phyloP scores from a whole-genome alignment of 2,888 invertebrate genomes.

The Ariolimax columbianus region DNA sequence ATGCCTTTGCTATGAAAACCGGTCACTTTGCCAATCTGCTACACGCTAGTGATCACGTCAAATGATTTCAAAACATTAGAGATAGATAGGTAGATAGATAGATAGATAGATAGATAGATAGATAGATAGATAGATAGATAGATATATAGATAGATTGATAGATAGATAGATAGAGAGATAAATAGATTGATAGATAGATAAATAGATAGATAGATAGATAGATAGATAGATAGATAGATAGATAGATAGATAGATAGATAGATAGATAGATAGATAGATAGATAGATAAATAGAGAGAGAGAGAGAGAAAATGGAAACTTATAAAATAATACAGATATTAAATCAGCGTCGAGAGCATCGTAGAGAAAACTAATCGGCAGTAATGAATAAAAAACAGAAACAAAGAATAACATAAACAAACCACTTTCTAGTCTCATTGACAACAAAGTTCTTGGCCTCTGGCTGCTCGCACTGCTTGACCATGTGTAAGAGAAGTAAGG shows the following conservation, averaged over 20 bases:
- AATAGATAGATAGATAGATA: neutral
- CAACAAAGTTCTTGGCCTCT: slow-evolving; percentile 36
- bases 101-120: neutral
- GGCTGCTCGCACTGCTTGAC: slow-evolving; percentile 32
- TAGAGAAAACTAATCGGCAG: neutral
- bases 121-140: neutral
- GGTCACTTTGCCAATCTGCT: too few species aligned
- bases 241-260: neutral
- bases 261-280: neutral
- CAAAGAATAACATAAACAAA: neutral
- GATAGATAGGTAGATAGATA: neutral
- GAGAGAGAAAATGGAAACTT: neutral
- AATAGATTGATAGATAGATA: neutral
- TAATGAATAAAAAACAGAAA: neutral
- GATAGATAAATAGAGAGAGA: neutral
- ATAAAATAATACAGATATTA: neutral
- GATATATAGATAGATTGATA: neutral
- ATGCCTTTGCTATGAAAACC: too few species aligned
- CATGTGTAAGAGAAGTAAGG: slow-evolving; percentile 42
- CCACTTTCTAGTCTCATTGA: slow-evolving; percentile 49
- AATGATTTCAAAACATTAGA: too few species aligned
- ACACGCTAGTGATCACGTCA: too few species aligned
- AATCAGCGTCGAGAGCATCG: neutral
- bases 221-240: neutral
- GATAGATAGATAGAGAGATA: neutral